Evolutionary conservation across 2,797 vertebrate species (phyloP), one percentile per base, ranked within the genome.

Genomic region (Amniataba percoides): DNA sequence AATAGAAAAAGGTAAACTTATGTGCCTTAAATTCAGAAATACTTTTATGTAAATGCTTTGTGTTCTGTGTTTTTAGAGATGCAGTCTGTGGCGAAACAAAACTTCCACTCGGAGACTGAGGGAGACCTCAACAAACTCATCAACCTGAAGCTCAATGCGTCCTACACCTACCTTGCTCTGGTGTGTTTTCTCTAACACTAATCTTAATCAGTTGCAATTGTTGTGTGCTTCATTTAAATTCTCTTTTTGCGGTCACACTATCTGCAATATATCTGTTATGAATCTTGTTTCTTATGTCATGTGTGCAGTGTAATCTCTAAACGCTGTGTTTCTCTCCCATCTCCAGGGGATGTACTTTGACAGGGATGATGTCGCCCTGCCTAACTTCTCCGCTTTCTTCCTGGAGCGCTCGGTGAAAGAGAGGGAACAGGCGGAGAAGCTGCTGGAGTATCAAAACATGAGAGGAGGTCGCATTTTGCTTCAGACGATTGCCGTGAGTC

Each of bases 311-410:
- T 5, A 49, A 59, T 62, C 14, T 1, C 2, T 68, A 2, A 39
- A 21, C 14, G 5, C 16, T 13, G 2, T 45, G 19, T 56, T 40
- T 62, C 45, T 72, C 0, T 55, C 2, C 0, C 64, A 19, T 79
- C 5, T 80, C 0, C 8, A 97, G 96, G 94, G 94, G 0, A 95
- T 95, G 93, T 96, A 95, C 80, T 97, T 97, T 55, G 95, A 97
- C 73, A 89, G 95, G 68, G 96, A 97, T 43, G 96, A 97, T 7
- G 92, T 96, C 39, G 96, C 96, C 2, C 63, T 97, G 67, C 86
- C 91, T 1, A 94, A 95, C 0, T 95, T 97, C 68, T 94, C 94
- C 18, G 81, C 64, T 2, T 96, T 95, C 60, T 96, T 97, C 83
- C 81, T 93, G 86, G 90, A 94, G 60, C 93, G 90, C 56, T 96